Evolutionary conservation across 30 jellyfish, hydroid and myxozoan species (phyloP), one percentile per base, ranked within the genome.

Genomic region (Cassiopea andromeda): DNA sequence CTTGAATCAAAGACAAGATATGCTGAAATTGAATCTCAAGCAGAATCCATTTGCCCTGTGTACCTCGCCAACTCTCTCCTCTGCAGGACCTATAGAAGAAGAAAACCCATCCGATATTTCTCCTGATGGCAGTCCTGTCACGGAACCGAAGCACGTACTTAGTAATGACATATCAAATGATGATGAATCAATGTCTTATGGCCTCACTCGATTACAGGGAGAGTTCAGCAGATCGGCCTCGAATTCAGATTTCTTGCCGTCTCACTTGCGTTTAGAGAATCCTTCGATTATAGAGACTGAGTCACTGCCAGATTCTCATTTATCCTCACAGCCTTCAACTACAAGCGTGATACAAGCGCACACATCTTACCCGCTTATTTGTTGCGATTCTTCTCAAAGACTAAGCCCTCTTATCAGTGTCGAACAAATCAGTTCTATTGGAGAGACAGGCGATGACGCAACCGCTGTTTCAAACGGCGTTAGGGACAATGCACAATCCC

Each of bases 11-110:
- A 73, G 70, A 8, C 84, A 48, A 47, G 93, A 80, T 60, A 47
- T 75, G 13, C 45, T 87, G 78, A 61, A 60, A 15, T 76, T 89
- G 45, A 69, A 68, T 43, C 49, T 89, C 1, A 88, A 93, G 75
- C 94, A 90, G 64, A 45, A 48, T n/a, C 91, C 78, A n/a, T 78
- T 78, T 58, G 85, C 87, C 61, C n/a, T 80, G 1, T 73, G 91
- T 78, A 92, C 44, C 46, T 67, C 96, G 2, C 87, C 97, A 3
- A 57, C 91, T 38, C 71, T 88, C 43, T 68, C 93, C 15, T 69
- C 87, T 1, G 83, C 98, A 67, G 69, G 90, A 27, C 92, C 97
- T 9, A 94, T 94, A 16, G 97, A 94, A 59, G 98, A 94, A 61
- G 98, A 94, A 83, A 85, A 78, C 85, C 97, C 94, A 13, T 48